Evolutionary conservation across 1,140 invertebrate genomes (phyloP).

Genomic region (Neotoxoptera formosana): DNA sequence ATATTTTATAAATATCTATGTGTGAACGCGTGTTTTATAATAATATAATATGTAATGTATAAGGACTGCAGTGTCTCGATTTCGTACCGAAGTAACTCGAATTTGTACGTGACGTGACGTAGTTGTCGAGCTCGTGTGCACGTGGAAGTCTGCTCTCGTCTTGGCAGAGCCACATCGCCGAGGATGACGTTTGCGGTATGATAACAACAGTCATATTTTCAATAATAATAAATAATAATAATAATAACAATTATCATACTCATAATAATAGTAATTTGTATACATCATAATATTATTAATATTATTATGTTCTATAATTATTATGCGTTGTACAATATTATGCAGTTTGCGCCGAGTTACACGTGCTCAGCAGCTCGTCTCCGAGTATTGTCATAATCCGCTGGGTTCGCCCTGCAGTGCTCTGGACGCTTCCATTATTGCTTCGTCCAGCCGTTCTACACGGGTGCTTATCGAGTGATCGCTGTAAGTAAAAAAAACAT

Average conservation of each 20-base stretch:
- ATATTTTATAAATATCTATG: not conserved
- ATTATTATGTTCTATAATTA: not conserved
- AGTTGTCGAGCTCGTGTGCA: not conserved
- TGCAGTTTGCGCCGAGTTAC: not conserved
- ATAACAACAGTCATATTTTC: not conserved
- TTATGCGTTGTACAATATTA: not conserved
- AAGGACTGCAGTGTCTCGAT: not conserved
- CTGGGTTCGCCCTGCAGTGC: constrained; percentile 18
- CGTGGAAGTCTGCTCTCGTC: not conserved
- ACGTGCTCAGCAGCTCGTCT: constrained; percentile 54
- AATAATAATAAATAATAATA: not conserved
- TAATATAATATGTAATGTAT: not conserved
- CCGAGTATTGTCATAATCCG: constrained; percentile 56
- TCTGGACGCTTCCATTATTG: constrained; percentile 53
- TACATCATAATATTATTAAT: not conserved
- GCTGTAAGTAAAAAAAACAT: not conserved
- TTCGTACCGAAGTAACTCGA: not conserved
- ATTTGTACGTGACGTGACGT: not conserved
- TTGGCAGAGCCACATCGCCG: not conserved
- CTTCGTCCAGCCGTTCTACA: constrained; percentile 51
- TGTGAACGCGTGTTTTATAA: not conserved
- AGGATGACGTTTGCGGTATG: not conserved
- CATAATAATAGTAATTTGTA: not conserved
- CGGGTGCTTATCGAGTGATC: constrained; percentile 55
- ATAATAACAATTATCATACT: not conserved